Conservation (phyloP, 2,797 vertebrate genomes). For the Coreius guichenoti region DNA sequence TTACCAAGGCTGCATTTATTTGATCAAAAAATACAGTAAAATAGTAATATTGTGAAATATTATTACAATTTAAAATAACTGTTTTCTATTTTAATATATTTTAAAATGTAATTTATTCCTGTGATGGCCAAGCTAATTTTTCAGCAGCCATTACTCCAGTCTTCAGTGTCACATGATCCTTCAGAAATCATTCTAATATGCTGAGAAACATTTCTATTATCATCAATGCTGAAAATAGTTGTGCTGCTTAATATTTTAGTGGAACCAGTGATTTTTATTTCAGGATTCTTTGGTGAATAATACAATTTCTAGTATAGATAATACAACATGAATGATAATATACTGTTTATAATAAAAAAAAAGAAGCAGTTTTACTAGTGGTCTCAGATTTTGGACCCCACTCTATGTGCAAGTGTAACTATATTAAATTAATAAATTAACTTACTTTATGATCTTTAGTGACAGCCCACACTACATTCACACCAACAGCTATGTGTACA, state of each 20-base stretch:
- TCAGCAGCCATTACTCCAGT: neutral
- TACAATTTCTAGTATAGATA: neutral
- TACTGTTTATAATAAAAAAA: neutral
- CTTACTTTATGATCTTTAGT: slow-evolving; percentile 96
- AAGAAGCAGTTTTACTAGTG: neutral
- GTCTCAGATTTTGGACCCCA: neutral
- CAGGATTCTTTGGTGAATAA: neutral
- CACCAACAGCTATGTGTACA: slow-evolving; percentile 88
- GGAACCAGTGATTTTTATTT: neutral
- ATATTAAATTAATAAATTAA: slow-evolving; percentile 1
- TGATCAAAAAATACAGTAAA: neutral
- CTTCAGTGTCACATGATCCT: neutral
- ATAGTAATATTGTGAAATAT: neutral
- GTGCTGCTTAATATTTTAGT: neutral
- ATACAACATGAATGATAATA: neutral
- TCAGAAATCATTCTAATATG: neutral
- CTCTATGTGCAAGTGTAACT: neutral
- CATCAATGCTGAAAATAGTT: neutral
- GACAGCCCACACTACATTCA: slow-evolving; percentile 93
- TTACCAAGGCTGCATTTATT: neutral
- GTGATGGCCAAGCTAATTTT: neutral
- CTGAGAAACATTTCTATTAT: neutral
- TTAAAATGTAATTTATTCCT: neutral
- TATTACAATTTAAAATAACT: too few relatives aligned
- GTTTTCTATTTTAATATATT: neutral